These are phyloP conservation scores for Pollenia labialis DNA, from an alignment of 2,888 invertebrate species.

Conservation along the genomic window DNA sequence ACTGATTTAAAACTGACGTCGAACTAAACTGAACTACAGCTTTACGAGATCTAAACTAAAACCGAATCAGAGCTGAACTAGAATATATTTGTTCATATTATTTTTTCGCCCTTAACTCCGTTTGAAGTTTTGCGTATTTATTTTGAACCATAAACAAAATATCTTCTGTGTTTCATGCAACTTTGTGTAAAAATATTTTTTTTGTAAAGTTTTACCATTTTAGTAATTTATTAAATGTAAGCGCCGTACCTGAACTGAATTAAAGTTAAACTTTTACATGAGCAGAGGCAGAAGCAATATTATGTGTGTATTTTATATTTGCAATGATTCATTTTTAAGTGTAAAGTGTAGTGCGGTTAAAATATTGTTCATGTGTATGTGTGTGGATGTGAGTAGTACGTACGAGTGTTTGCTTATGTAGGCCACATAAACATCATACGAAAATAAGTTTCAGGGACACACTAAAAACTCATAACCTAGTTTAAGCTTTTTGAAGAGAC, in stretches of 20 bases:
- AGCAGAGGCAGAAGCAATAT: no score
- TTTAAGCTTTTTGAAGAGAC: conserved; percentile 51
- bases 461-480: conserved; percentile 69
- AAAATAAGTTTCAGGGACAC: conserved; percentile 71
- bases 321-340: conserved; percentile 49
- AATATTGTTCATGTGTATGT: conserved; percentile 1
- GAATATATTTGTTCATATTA: no score
- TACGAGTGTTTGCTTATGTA: conserved; percentile 62
- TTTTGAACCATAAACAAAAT: no score
- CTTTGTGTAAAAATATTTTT: neutral
- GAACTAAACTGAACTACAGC: no score
- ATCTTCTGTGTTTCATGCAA: no score
- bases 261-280: neutral
- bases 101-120: no score
- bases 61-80: no score
- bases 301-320: neutral
- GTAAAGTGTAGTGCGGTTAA: conserved; percentile 46
- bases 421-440: conserved; percentile 64
- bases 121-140: no score
- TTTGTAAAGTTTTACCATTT: neutral
- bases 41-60: no score
- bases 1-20: no score
- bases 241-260: no score
- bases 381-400: neutral
- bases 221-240: no score